Base-by-base conservation (phyloP, 2,113 vertebrate species). In the Lamprotornis superbus region DNA sequence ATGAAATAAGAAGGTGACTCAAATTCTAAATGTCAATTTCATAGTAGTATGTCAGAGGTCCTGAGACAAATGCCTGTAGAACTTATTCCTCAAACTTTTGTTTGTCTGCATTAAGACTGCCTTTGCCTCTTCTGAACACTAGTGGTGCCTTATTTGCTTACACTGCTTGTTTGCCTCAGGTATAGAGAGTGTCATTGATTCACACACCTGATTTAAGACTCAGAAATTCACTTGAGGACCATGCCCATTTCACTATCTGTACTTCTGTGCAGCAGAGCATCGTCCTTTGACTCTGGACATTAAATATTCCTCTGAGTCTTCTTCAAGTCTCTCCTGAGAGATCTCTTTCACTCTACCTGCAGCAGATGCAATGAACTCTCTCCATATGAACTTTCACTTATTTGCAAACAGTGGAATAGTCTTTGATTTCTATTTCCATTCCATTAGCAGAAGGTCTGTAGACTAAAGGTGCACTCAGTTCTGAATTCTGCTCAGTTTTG, bases 241-340 rank as follows among this genome's bases (percentile, higher is more conserved):
- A 0, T 31, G 4, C 37, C 12, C 22, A 17, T 52, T 61, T 75
- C 23, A 27, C 16, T 56, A 2, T 56, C n/a, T 47, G 0, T 52
- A 44, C 75, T 57, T 71, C 28, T 79, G 19, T 67, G 18, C 21
- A 61, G 18, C 21, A 89, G 39, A 23, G 8, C 5, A 59, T n/a
- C 22, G 17, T 77, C 7, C 17, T 59, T 80, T 76, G 28, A n/a
- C 12, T 68, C 16, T 76, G 23, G 8, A 20, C 15, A 42, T 11
- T 55, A 22, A 37, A 15, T 64, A 40, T 37, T 55, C 4, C 11
- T 89, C 30, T 55, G n/a, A 2, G 6, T 64, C 12, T 76, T 71
- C 57, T 50, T 46, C 28, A 20, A 55, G 42, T 46, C 8, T 68
- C 15, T 71, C 24, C 23, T 10, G 6, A 49, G 61, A 52, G 11